Percentiles rank a stretch among this genome's conserved stretches.
phyloP scores from a whole-genome alignment of 1,140 invertebrate species.

The Trypoxylus dichotomus region DNA sequence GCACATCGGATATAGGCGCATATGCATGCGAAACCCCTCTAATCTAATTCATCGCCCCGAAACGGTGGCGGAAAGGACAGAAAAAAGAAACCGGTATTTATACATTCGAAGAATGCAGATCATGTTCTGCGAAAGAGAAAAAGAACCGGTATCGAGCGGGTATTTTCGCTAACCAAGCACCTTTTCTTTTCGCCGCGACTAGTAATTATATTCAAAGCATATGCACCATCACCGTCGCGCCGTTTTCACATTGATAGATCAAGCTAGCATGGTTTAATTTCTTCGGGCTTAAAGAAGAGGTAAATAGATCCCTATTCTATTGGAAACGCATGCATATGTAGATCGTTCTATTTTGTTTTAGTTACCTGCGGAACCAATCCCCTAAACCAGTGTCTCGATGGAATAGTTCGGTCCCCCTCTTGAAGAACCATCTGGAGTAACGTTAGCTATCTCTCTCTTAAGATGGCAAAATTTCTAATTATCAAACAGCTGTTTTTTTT shows the following conservation, averaged over 20 bases:
- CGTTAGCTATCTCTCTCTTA: background rate
- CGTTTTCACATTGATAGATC: no score
- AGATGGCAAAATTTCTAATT: background rate
- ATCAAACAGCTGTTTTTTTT: background rate
- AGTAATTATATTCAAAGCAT: conserved; percentile 1
- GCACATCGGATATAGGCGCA: background rate
- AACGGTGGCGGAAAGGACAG: background rate
- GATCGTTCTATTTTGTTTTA: background rate
- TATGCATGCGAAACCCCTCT: background rate
- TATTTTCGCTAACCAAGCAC: conserved; percentile 5
- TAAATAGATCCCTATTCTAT: background rate
- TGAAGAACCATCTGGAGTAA: background rate
- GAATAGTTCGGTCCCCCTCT: background rate
- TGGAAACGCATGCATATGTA: background rate
- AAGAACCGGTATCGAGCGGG: background rate
- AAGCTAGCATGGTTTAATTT: background rate
- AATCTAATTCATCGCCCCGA: background rate
- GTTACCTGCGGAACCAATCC: background rate
- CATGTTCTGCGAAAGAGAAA: background rate
- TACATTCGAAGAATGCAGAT: conserved; percentile 19
- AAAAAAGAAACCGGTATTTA: conserved; percentile 18
- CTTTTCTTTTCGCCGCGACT: background rate
- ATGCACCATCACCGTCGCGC: background rate
- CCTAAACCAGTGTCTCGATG: background rate
- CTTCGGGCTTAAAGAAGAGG: background rate